Percentiles rank a stretch among this genome's conserved stretches.
Evolutionary conservation across 2,888 invertebrate genomes (phyloP).

Genomic region (Diabrotica balteata): DNA sequence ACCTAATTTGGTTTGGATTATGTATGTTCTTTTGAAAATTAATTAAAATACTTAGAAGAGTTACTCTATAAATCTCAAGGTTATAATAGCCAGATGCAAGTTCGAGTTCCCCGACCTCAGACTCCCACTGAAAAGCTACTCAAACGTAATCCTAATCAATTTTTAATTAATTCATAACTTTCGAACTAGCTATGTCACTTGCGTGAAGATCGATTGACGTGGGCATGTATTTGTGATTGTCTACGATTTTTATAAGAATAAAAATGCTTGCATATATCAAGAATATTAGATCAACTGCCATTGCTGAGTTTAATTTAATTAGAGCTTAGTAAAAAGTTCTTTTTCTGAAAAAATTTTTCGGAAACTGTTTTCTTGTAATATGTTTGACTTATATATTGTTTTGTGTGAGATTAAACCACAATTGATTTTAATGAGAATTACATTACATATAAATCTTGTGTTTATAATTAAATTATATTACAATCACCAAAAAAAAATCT

Average conservation of each 20-base stretch:
- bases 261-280: constrained; percentile 11
- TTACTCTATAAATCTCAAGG: constrained; percentile 23
- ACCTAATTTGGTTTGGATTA: no score
- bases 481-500: no score
- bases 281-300: background rate
- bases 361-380: no score
- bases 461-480: no score
- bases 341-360: no score
- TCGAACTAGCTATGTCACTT: constrained; percentile 21
- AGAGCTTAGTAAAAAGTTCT: no score
- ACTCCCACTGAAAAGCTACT: constrained; percentile 13
- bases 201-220: constrained; percentile 16
- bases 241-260: constrained; percentile 8
- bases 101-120: constrained; percentile 16
- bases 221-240: constrained; percentile 15
- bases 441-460: no score
- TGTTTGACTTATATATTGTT: no score
- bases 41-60: constrained; percentile 11
- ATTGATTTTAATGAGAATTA: no score
- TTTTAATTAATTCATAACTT: constrained; percentile 25
- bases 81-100: constrained; percentile 13
- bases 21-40: background rate
- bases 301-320: no score
- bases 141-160: constrained; percentile 20
- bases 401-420: no score